Evolutionary conservation across 2,797 vertebrate species (phyloP).

Genomic region (Chaunax sp.): DNA sequence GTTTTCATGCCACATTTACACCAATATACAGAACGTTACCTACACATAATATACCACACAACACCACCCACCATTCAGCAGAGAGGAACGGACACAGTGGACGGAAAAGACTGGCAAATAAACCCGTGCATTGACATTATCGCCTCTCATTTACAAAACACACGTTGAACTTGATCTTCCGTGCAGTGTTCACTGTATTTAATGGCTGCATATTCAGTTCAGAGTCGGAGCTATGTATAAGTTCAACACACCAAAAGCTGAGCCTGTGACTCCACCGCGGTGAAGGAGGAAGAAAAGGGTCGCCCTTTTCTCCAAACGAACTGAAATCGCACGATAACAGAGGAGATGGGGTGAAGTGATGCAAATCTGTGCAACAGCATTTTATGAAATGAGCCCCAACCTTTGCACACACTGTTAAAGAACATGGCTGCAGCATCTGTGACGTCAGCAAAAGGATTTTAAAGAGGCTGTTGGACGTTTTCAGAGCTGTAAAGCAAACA

Average conservation of each 20-base stretch:
- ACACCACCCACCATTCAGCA: conserved; percentile 64
- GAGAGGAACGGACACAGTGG: conserved; percentile 52
- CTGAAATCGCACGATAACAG: too few relatives aligned
- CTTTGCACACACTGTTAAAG: too few relatives aligned
- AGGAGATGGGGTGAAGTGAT: conserved; percentile 2
- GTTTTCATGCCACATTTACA: conserved; percentile 82
- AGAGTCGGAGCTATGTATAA: conserved; percentile 14
- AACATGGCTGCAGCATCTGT: too few relatives aligned
- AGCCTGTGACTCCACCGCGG: conserved; percentile 20
- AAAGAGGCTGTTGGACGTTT: neutral
- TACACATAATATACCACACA: conserved; percentile 67
- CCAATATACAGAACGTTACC: conserved; percentile 70
- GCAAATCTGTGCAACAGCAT: neutral
- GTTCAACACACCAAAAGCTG: conserved; percentile 26
- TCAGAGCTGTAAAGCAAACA: neutral
- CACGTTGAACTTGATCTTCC: conserved; percentile 33
- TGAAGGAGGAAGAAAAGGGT: neutral
- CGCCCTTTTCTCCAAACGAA: conserved; percentile 43
- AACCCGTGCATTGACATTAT: conserved; percentile 50
- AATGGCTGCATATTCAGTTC: conserved; percentile 67
- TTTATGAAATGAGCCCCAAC: conserved; percentile 34
- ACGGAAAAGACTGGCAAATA: conserved; percentile 42
- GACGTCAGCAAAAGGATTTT: neutral
- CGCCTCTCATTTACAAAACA: conserved; percentile 51
- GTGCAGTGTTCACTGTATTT: conserved; percentile 50